Evolutionary conservation across 2,888 invertebrate species (phyloP), one percentile per base, ranked within the genome.

Genomic region (Zaprionus lineosus): DNA sequence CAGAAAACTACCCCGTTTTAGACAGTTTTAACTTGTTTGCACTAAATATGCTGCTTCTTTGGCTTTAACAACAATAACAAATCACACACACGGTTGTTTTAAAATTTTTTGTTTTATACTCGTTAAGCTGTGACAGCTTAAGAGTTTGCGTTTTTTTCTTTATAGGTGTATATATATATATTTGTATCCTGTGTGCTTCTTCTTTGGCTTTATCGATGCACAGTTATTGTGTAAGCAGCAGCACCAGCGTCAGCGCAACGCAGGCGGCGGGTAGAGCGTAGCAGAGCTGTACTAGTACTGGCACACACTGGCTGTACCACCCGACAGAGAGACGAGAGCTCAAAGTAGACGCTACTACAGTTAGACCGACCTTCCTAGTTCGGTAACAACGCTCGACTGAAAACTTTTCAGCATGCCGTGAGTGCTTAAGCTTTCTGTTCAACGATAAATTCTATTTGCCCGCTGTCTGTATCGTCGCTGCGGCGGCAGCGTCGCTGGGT

Each of bases 371-470:
- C 88, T 89, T 89, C 84, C 87, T 81, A 86, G 86, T 87, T 87
- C 89, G 88, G 88, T 86, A 88, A 88, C 89, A 87, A 88, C 88
- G 88, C 89, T 90, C 89, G 88, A 90, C 89, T 90, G 87, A 89
- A 83, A 86, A 74, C 8, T 87, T 88, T 83, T 87, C 72, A 86
- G 84, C 82, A 74, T 74, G 78, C 74, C 77, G 82, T 79, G 87
- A 87, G 86, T 86, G 84, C 74, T 84, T 87, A 87, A 88, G 87
- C 87, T 88, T 87, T 88, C 87, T n/a, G n/a, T n/a, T n/a, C n/a
- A n/a, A n/a, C n/a, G n/a, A n/a, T n/a, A 56, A 76, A 60, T 75
- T 76, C 73, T 79, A 36, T 37, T 50, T 33, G 28, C 36, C 29
- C 33, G 7, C 46, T 18, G 43, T 58, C 15, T 44, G 52, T 26